These are phyloP conservation scores for Acanthochromis polyacanthus DNA, from an alignment of 2,113 vertebrate genomes.

Conservation along the genomic window DNA sequence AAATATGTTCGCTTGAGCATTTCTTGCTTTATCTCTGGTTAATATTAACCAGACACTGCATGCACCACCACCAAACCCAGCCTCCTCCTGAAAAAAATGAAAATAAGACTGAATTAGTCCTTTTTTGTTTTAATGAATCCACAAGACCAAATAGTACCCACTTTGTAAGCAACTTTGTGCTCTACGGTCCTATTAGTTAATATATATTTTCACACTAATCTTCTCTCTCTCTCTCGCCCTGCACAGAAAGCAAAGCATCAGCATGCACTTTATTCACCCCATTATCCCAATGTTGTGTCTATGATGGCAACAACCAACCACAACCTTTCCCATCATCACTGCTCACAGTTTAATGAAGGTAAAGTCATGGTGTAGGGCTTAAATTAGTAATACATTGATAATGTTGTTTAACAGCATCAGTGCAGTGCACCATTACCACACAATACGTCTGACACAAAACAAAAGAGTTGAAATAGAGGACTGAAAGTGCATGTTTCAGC, in stretches of 20 bases:
- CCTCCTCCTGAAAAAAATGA: not conserved
- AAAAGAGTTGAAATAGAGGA: not conserved
- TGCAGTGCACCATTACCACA: not conserved
- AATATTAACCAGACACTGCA: not conserved
- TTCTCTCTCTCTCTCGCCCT: not conserved
- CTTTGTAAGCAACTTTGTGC: not conserved
- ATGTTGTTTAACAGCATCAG: not conserved
- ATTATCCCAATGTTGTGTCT: not conserved
- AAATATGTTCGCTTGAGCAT: not conserved
- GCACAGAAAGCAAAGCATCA: not conserved
- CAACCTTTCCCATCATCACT: not conserved
- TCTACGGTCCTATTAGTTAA: not conserved
- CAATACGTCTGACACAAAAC: not conserved
- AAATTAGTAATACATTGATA: too few relatives aligned
- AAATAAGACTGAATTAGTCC: not conserved
- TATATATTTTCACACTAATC: conserved; percentile 4
- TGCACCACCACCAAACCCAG: not conserved
- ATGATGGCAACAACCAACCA: not conserved
- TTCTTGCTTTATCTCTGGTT: not conserved
- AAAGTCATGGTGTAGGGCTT: not conserved
- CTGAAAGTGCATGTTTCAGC: conserved; percentile 11
- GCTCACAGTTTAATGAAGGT: not conserved
- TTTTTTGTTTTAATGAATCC: not conserved
- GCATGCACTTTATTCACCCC: not conserved
- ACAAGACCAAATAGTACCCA: not conserved